Evolutionary conservation across 1,140 invertebrate species (phyloP).

Genomic region (Drosophila tristis): DNA sequence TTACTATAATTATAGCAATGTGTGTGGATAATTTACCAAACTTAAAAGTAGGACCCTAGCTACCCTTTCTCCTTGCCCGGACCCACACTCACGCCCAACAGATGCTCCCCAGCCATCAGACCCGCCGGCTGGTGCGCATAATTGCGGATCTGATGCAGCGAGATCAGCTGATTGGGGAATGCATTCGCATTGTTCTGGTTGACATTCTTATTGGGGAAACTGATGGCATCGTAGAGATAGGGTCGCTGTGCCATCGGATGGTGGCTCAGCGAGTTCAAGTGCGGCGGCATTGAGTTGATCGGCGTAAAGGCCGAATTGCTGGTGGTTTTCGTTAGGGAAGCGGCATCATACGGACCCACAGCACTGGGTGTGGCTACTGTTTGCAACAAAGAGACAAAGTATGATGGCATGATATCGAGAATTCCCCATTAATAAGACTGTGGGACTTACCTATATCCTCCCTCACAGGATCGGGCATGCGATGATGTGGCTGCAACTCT

Average conservation of each 20-base stretch:
- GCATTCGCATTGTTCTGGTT: conserved; percentile 87
- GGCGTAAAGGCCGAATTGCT: conserved; percentile 96
- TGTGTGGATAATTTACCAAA: conserved; percentile 27
- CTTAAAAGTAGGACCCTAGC: conserved; percentile 83
- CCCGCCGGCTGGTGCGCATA: conserved; percentile 95
- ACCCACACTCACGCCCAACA: conserved; percentile 82
- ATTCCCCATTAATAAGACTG: not conserved
- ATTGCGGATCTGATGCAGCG: conserved; percentile 97
- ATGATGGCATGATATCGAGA: not conserved
- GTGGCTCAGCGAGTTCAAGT: conserved; percentile 90
- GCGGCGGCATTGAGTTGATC: conserved; percentile 95
- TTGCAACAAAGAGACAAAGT: not conserved
- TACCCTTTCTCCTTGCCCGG: conserved; percentile 84
- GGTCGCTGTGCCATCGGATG: conserved; percentile 90
- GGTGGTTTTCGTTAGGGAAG: conserved; percentile 85
- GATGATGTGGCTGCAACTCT: conserved; percentile 75
- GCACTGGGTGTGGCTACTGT: conserved; percentile 77
- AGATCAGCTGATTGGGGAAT: conserved; percentile 97
- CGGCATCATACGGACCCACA: conserved; percentile 76
- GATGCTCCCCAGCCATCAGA: conserved; percentile 82
- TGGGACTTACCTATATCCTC: conserved; percentile 84
- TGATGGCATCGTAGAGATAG: conserved; percentile 97
- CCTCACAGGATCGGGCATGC: conserved; percentile 83
- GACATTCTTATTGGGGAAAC: conserved; percentile 87
- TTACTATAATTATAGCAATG: too few species aligned